phyloP scores from a whole-genome alignment of 2,888 invertebrate genomes.

The Allolobophora icterica region DNA sequence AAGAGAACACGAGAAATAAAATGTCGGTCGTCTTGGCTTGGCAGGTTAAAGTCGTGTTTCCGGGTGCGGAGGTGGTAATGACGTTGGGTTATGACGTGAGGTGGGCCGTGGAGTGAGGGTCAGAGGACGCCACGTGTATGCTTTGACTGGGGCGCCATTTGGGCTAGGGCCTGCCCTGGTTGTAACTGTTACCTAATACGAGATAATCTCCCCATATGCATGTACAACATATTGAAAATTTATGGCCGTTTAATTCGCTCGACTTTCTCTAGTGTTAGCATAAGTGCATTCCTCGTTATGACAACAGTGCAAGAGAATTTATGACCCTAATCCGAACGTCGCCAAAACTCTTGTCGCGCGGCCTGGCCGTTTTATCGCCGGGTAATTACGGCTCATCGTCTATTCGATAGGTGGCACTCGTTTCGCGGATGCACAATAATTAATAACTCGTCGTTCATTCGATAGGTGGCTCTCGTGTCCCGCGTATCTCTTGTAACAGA shows the following conservation, averaged over 20 bases:
- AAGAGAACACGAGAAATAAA: too few relatives aligned
- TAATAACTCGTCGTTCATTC: constrained; percentile 17
- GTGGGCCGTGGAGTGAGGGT: too few relatives aligned
- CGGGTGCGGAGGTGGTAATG: too few relatives aligned
- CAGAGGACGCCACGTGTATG: too few relatives aligned
- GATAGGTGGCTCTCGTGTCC: background rate
- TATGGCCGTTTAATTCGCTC: background rate
- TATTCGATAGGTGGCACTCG: too few relatives aligned
- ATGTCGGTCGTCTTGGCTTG: too few relatives aligned
- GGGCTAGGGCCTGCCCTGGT: too few relatives aligned
- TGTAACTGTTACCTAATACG: too few relatives aligned
- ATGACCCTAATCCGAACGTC: background rate
- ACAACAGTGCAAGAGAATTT: background rate
- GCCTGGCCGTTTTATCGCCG: background rate
- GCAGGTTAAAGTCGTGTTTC: too few relatives aligned
- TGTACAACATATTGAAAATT: background rate
- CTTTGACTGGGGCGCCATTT: too few relatives aligned
- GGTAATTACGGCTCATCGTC: background rate
- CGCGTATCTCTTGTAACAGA: background rate
- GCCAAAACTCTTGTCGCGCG: background rate
- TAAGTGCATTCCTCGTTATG: background rate
- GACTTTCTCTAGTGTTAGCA: background rate
- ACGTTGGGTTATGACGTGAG: too few relatives aligned
- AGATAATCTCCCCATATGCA: background rate
- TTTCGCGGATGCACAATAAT: too few relatives aligned